Evolutionary conservation across 2,797 vertebrate species (phyloP).

Genomic region (Staurois parvus): DNA sequence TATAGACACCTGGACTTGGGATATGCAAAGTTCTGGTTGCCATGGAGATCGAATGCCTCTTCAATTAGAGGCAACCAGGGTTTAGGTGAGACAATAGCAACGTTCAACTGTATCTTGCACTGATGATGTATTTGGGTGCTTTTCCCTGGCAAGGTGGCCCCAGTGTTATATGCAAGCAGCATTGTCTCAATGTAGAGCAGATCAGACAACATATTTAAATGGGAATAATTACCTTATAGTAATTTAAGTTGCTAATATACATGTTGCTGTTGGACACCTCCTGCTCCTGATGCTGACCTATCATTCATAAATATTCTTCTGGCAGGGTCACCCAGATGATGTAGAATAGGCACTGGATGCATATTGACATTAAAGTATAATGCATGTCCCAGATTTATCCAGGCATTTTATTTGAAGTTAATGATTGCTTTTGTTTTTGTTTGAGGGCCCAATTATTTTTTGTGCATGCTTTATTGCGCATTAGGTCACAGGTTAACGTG

Average conservation of each 20-base stretch:
- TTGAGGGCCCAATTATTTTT: too few relatives aligned
- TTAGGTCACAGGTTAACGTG: too few relatives aligned
- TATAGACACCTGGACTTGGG: neutral
- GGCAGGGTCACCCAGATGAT: neutral
- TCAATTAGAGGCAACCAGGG: neutral
- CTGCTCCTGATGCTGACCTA: neutral
- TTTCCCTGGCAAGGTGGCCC: neutral
- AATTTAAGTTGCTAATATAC: neutral
- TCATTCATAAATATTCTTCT: neutral
- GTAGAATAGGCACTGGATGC: neutral
- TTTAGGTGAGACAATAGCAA: neutral
- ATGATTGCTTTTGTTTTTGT: too few relatives aligned
- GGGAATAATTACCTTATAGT: neutral
- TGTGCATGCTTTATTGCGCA: too few relatives aligned
- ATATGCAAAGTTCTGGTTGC: conserved; percentile 9
- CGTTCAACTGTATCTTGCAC: neutral
- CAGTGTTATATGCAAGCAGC: neutral
- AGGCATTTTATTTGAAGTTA: too few relatives aligned
- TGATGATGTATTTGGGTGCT: neutral
- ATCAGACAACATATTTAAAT: neutral
- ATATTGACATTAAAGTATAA: too few relatives aligned
- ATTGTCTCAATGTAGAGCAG: too few relatives aligned
- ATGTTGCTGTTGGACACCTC: neutral
- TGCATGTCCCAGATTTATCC: too few relatives aligned
- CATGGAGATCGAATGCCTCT: neutral